A percentile compares a stretch with the other conserved stretches of the same genome.
Conservation (phyloP, 2,113 vertebrate genomes). For the Actenoides lindsayi region DNA sequence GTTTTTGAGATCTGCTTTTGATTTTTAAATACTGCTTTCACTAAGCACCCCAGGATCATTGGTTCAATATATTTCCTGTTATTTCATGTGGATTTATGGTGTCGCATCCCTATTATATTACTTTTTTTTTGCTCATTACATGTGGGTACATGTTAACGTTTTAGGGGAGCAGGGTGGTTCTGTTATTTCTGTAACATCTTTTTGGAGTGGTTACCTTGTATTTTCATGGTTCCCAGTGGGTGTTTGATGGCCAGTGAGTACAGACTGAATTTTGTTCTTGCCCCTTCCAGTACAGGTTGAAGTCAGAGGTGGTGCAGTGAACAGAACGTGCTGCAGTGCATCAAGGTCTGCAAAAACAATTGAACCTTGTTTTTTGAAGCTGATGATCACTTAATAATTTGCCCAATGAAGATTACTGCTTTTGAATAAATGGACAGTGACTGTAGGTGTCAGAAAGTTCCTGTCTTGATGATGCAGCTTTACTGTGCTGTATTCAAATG, state of each 20-base stretch:
- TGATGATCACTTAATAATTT: neutral
- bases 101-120: neutral
- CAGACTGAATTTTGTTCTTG: neutral
- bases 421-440: neutral
- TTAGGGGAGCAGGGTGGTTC: neutral
- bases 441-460: neutral
- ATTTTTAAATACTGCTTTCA: neutral
- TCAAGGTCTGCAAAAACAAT: neutral
- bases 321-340: neutral
- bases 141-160: neutral
- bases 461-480: slow-evolving; percentile 8
- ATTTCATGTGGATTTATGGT: neutral
- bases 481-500: neutral
- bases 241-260: neutral
- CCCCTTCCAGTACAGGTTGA: neutral
- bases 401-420: neutral
- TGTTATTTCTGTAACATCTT: neutral
- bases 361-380: neutral
- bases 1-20: neutral
- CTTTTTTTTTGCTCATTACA: neutral
- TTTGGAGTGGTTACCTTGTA: neutral
- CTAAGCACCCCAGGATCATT: neutral
- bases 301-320: neutral
- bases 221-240: neutral
- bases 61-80: neutral